These are phyloP conservation scores for Cryptoblepharus egeriae DNA, from an alignment of 2,797 vertebrate species.

Conservation along the genomic window DNA sequence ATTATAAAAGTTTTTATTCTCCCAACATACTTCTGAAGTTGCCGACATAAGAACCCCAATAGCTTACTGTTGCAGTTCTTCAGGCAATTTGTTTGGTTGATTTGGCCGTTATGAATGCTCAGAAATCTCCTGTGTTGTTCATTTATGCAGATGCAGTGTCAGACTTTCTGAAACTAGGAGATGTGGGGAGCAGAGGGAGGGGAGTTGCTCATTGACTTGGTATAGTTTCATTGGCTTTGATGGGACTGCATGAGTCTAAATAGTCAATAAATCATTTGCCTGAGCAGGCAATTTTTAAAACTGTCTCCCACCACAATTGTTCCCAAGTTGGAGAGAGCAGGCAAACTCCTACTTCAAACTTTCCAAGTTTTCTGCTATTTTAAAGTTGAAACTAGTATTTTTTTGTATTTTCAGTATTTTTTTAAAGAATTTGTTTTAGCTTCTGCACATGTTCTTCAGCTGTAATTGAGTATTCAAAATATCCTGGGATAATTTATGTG, in stretches of 20 bases:
- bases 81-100: slow-evolving; percentile 78
- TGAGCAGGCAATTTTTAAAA: slow-evolving; percentile 36
- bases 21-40: slow-evolving; percentile 57
- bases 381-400: slow-evolving; percentile 56
- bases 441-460: neutral
- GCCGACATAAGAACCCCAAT: slow-evolving; percentile 53
- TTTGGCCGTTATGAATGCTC: slow-evolving; percentile 74
- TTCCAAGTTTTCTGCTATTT: slow-evolving; percentile 34
- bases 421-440: slow-evolving; percentile 36
- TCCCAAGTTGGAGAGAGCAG: neutral
- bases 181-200: neutral
- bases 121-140: slow-evolving; percentile 74
- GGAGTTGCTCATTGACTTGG: slow-evolving; percentile 2
- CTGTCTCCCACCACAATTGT: slow-evolving; percentile 20
- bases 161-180: slow-evolving; percentile 37
- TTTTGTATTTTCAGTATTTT: too few relatives aligned
- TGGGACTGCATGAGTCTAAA: slow-evolving; percentile 1
- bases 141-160: slow-evolving; percentile 78
- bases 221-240: slow-evolving; percentile 18
- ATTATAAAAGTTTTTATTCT: slow-evolving; percentile 63
- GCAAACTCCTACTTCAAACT: slow-evolving; percentile 27
- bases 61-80: slow-evolving; percentile 69
- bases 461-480: neutral
- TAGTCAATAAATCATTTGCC: slow-evolving; percentile 33
- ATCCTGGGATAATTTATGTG: slow-evolving; percentile 23